Evolutionary conservation across 2,113 vertebrate species (phyloP), one percentile per base, ranked within the genome.

Genomic region (Oreochromis aureus): DNA sequence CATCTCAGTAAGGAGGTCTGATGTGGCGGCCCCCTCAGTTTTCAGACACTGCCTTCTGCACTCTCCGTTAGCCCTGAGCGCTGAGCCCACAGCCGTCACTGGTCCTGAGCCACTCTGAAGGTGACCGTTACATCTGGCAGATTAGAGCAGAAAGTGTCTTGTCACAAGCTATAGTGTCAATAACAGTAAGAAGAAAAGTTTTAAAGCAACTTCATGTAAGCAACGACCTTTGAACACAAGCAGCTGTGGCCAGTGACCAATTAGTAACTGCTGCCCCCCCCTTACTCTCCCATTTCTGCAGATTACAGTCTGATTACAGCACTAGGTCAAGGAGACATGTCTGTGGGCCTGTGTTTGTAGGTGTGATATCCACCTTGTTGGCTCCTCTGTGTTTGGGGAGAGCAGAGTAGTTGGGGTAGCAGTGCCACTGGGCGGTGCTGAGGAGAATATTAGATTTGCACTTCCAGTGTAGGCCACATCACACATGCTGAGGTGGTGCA

Each of bases 1-100:
- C 88, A 99, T 97, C 93, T 99, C 99, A 73, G 98, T 99, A 95
- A 98, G 98, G 56, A 99, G 97, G 92, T 99, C 98, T 0, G 81
- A 85, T 0, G 97, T 96, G 18, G 96, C 93, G 0, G 95, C 96
- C 27, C 96, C 95, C 82, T 98, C 97, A 7, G 94, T 96, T 92
- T 98, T 98, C 84, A 97, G 95, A 55, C 90, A 5, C 2, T 96
- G 85, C 18, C 96, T 92, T 48, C 97, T 95, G 89, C 96, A 97
- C 87, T 99, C 98, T 36, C 97, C 96, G 0, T 97, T 98, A 76
- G 98, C 88, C 80, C 97, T 97, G 89, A 95, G 92, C 0, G 95
- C 94, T 1, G 96, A 93, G 34, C 63, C 94, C 2, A 73, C 22
- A 22, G 90, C 80, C 10, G 34, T 4, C 7, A 56, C 71, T 0